Conservation (phyloP, 53 echinoderm and acorn worm genomes). For the Arbacia lixula region DNA sequence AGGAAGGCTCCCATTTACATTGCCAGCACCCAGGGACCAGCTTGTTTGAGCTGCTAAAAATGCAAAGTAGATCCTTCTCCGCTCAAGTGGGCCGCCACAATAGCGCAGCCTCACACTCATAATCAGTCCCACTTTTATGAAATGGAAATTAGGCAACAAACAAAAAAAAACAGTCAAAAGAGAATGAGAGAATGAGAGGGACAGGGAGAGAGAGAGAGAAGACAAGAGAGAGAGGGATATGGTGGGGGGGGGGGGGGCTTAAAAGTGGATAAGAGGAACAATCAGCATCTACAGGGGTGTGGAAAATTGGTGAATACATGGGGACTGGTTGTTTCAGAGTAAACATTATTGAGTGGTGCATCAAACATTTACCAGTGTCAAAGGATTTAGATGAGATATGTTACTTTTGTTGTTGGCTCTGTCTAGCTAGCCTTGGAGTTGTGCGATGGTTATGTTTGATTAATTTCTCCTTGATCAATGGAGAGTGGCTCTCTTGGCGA, state of each 20-base stretch:
- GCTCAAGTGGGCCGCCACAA: slow-evolving; percentile 36
- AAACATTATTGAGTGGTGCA: slow-evolving; percentile 16
- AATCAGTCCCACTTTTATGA: slow-evolving; percentile 28
- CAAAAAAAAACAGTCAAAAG: slow-evolving; percentile 19
- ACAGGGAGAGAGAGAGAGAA: too few relatives aligned
- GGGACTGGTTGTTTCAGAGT: slow-evolving; percentile 5
- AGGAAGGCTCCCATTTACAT: slow-evolving; percentile 37
- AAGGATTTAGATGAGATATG: slow-evolving; percentile 26
- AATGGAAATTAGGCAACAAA: slow-evolving; percentile 42
- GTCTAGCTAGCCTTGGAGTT: too few relatives aligned
- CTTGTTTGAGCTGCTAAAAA: slow-evolving; percentile 36
- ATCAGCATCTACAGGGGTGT: slow-evolving; percentile 2
- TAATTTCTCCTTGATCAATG: too few relatives aligned
- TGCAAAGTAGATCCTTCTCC: slow-evolving; percentile 42
- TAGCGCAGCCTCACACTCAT: slow-evolving; percentile 20
- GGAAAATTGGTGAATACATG: slow-evolving; percentile 32
- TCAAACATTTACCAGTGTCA: slow-evolving; percentile 20
- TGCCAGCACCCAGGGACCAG: slow-evolving; percentile 15
- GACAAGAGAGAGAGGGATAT: slow-evolving; percentile 30
- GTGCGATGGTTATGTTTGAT: too few relatives aligned
- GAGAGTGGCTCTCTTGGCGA: too few relatives aligned
- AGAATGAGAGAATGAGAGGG: too few relatives aligned
- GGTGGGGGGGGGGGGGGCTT: background rate
- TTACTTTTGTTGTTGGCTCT: too few relatives aligned
- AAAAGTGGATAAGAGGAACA: background rate